Evolutionary conservation across 1,140 invertebrate genomes (phyloP).

Genomic region (Dryas iulia): DNA sequence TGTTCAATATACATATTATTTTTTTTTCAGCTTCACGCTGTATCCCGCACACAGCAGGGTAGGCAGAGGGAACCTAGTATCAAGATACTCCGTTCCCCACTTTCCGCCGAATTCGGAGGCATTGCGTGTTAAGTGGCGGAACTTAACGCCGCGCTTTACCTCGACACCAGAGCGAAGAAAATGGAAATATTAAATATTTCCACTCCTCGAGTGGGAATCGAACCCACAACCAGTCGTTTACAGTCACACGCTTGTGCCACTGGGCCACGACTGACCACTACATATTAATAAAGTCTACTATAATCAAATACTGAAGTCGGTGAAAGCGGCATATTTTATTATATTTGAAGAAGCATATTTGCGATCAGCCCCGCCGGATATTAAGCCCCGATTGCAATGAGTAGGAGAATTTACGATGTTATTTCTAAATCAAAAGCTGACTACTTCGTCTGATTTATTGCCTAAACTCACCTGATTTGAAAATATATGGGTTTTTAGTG

Average conservation of each 20-base stretch:
- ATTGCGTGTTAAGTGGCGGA: neutral
- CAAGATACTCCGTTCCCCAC: neutral
- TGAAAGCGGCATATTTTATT: constrained; percentile 45
- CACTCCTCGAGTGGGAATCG: too few relatives aligned
- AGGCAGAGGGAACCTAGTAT: neutral
- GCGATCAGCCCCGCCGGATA: constrained; percentile 47
- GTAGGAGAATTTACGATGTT: constrained; percentile 33
- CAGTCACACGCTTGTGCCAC: too few relatives aligned
- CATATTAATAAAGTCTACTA: neutral
- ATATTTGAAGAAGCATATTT: constrained; percentile 59
- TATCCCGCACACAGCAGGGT: neutral
- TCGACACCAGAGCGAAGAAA: neutral
- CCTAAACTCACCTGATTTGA: neutral
- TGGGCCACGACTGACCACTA: too few relatives aligned
- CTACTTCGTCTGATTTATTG: constrained; percentile 6
- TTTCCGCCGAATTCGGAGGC: too few relatives aligned
- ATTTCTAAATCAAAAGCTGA: constrained; percentile 22
- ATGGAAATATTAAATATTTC: neutral
- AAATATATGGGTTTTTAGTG: neutral
- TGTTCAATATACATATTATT: too few relatives aligned
- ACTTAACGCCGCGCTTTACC: neutral
- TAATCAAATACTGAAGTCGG: constrained; percentile 25
- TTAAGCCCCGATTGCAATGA: constrained; percentile 48
- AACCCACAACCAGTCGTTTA: too few relatives aligned
- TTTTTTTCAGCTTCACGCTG: neutral